These are phyloP conservation scores for Lasioglossum lativentre DNA, from an alignment of 2,888 invertebrate genomes.

Conservation along the genomic window DNA sequence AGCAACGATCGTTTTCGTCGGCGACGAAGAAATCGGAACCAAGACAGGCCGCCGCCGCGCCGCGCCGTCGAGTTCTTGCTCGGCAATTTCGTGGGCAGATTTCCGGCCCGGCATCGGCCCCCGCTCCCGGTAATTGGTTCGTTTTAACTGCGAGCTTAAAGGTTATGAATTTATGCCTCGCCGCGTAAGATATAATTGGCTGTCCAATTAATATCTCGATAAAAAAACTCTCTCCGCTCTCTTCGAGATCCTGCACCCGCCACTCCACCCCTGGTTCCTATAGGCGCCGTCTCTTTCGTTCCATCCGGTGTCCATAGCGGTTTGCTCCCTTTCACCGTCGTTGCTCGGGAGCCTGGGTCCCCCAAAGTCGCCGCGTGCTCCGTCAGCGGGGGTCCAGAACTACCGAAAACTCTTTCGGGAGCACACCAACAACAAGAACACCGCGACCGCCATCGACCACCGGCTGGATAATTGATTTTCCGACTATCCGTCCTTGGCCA, in stretches of 20 bases:
- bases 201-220: conserved; percentile 79
- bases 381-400: conserved; percentile 66
- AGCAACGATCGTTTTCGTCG: conserved; percentile 20
- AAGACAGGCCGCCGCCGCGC: conserved; percentile 10
- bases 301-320: background rate
- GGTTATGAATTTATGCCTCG: conserved; percentile 79
- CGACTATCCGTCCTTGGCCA: conserved; percentile 25
- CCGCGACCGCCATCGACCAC: conserved; percentile 42
- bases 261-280: background rate
- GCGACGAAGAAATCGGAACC: conserved; percentile 28
- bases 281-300: background rate
- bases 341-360: conserved; percentile 20
- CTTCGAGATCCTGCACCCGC: conserved; percentile 23
- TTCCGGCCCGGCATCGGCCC: conserved; percentile 44
- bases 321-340: conserved; percentile 6
- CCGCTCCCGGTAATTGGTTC: conserved; percentile 74
- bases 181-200: conserved; percentile 80
- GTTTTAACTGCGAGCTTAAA: conserved; percentile 75
- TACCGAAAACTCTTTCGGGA: conserved; percentile 58
- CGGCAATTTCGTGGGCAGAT: conserved; percentile 48
- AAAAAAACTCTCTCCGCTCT: conserved; percentile 63
- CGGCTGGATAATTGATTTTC: conserved; percentile 63
- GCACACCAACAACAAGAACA: conserved; percentile 40
- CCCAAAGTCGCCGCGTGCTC: conserved; percentile 43
- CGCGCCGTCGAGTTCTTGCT: conserved; percentile 33